Evolutionary conservation across 2,113 vertebrate genomes (phyloP).

Genomic region (Albula glossodonta): DNA sequence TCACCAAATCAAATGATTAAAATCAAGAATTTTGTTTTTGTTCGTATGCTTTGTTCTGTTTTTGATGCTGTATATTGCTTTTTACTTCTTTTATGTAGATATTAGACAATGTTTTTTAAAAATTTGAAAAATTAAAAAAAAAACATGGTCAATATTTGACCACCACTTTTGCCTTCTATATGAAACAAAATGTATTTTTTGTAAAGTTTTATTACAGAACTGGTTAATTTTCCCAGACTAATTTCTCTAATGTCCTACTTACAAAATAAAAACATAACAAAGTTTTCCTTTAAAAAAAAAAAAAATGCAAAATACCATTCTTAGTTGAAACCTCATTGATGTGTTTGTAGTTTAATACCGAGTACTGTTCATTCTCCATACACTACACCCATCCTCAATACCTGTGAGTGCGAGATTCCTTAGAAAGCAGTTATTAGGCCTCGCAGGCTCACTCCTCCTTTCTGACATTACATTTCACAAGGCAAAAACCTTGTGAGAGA

Average conservation of each 20-base stretch:
- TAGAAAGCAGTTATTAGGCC: constrained; percentile 15
- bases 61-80: constrained; percentile 56
- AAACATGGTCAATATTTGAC: constrained; percentile 91
- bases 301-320: constrained; percentile 8
- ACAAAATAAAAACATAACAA: constrained; percentile 47
- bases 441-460: background rate
- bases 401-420: constrained; percentile 41
- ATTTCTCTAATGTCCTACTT: constrained; percentile 46
- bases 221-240: constrained; percentile 43
- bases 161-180: constrained; percentile 56
- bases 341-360: constrained; percentile 20
- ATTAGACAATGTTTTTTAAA: constrained; percentile 56
- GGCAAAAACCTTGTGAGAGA: too few relatives aligned
- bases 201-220: constrained; percentile 39
- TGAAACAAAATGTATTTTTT: constrained; percentile 54
- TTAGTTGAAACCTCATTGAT: constrained; percentile 34
- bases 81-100: constrained; percentile 57
- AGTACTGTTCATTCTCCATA: constrained; percentile 28
- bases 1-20: constrained; percentile 80
- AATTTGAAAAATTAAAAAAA: constrained; percentile 51
- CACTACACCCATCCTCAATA: background rate
- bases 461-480: too few relatives aligned
- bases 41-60: constrained; percentile 27
- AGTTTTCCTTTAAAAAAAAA: constrained; percentile 25
- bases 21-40: constrained; percentile 41